phyloP scores from a whole-genome alignment of 2,888 invertebrate species.

The Brachylomia viminalis region DNA sequence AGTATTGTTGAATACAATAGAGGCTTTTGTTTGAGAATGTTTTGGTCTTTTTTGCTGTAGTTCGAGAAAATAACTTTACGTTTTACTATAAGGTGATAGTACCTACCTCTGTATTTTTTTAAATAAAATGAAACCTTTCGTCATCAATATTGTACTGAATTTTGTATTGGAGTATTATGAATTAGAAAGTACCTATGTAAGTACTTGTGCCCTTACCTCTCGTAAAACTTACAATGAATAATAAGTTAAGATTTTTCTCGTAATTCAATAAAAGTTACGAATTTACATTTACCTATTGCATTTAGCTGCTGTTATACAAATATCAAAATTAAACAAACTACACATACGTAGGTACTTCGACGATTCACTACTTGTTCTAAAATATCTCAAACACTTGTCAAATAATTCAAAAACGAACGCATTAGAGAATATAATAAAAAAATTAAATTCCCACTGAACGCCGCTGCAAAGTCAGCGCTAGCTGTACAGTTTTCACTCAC shows the following conservation, averaged over 20 bases:
- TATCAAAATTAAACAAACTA: not conserved
- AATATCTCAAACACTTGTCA: not conserved
- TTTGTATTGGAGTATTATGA: not conserved
- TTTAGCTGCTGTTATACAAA: not conserved
- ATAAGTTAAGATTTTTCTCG: not conserved
- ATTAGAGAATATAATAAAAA: constrained; percentile 22
- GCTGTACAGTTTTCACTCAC: constrained; percentile 79
- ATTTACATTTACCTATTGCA: not conserved
- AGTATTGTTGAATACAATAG: constrained; percentile 56
- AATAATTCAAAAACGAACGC: not conserved
- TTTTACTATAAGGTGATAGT: constrained; percentile 13
- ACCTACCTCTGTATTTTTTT: not conserved
- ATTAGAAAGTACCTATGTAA: not conserved
- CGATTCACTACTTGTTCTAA: not conserved
- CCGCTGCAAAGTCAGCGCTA: constrained; percentile 82
- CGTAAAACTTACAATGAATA: not conserved
- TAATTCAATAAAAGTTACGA: not conserved
- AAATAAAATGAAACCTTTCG: not conserved
- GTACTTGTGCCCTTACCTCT: not conserved
- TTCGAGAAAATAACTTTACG: constrained; percentile 7
- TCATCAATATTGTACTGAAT: not conserved
- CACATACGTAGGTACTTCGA: not conserved
- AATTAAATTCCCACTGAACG: constrained; percentile 67
- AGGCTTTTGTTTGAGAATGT: constrained; percentile 55
- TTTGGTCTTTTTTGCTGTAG: constrained; percentile 31